Evolutionary conservation across 2,113 vertebrate genomes (phyloP).

Genomic region (Melospiza melodia): DNA sequence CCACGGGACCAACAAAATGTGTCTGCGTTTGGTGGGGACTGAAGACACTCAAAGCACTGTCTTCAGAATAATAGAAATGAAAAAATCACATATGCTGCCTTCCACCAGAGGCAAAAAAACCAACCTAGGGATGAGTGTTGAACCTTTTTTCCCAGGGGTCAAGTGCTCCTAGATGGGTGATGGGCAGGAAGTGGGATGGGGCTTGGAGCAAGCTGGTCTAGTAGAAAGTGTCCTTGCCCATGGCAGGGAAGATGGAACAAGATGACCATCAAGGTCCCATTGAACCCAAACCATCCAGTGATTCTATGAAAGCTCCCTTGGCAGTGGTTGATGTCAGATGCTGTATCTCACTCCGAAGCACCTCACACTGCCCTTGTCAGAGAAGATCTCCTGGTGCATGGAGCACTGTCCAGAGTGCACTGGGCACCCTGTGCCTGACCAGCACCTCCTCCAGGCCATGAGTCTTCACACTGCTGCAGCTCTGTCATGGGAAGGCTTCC

Average conservation of each 20-base stretch:
- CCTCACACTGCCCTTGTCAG: neutral
- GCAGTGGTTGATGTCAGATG: neutral
- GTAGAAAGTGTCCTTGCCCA: neutral
- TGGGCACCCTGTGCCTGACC: neutral
- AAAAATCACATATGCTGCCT: neutral
- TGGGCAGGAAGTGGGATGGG: neutral
- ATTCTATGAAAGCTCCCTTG: neutral
- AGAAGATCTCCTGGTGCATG: neutral
- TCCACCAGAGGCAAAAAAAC: neutral
- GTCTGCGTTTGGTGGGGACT: neutral
- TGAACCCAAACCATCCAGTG: neutral
- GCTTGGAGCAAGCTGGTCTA: neutral
- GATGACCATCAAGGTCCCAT: neutral
- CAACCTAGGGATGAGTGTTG: neutral
- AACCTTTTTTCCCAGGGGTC: neutral
- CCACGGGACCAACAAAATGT: neutral
- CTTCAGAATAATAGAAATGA: neutral
- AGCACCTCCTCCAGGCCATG: neutral
- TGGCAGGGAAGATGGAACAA: neutral
- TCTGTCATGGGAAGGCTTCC: neutral
- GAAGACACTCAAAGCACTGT: neutral
- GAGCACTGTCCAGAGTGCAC: neutral
- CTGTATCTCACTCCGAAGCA: neutral
- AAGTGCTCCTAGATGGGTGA: neutral
- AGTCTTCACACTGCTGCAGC: neutral